A percentile compares a stretch with the other conserved stretches of the same genome.
Evolutionary conservation across 2,797 vertebrate species (phyloP).

Genomic region (Falco naumanni): DNA sequence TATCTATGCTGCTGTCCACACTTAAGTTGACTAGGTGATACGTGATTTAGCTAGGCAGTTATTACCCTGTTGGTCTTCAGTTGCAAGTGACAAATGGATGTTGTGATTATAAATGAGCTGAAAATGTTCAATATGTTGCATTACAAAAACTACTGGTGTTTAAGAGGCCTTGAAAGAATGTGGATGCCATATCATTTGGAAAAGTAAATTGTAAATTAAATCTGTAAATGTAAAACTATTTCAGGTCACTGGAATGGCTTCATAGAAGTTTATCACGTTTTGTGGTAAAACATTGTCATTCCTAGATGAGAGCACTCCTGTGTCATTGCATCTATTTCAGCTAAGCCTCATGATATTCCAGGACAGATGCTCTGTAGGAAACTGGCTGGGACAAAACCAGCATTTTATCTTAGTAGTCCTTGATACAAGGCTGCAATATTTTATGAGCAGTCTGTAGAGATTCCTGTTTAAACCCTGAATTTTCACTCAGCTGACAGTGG

Average conservation of each 20-base stretch:
- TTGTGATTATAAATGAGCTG: background rate
- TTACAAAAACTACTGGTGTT: background rate
- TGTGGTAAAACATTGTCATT: background rate
- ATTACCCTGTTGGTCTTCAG: background rate
- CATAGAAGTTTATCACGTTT: background rate
- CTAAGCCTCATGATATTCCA: background rate
- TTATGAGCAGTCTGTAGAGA: background rate
- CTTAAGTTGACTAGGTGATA: background rate
- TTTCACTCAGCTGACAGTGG: background rate
- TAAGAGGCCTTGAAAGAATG: background rate
- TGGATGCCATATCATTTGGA: background rate
- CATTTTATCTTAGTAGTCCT: background rate
- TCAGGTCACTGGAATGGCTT: background rate
- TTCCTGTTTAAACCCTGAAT: background rate
- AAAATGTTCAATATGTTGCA: background rate
- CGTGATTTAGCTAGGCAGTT: background rate
- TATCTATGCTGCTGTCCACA: background rate
- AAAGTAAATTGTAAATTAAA: constrained; percentile 31
- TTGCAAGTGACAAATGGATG: background rate
- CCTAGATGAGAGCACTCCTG: background rate
- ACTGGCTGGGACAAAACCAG: background rate
- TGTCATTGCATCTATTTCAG: background rate
- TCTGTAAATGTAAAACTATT: background rate
- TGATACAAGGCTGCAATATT: background rate
- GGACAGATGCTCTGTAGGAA: background rate